A percentile compares a stretch with the other conserved stretches of the same genome.
Evolutionary conservation across 1,140 invertebrate genomes (phyloP).

Genomic region (Lordiphosa collinella): DNA sequence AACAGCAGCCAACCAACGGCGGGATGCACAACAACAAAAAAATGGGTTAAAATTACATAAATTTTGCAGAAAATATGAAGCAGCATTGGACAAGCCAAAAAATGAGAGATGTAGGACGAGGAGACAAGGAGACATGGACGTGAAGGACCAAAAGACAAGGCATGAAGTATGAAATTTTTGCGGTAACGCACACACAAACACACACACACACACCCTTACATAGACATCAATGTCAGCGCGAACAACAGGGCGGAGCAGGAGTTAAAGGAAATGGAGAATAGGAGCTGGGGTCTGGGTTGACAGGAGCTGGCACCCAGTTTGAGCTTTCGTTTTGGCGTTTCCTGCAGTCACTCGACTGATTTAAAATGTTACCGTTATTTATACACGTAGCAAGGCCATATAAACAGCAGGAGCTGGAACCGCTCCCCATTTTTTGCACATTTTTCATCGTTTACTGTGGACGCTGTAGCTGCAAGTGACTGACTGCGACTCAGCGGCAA

Average conservation of each 20-base stretch:
- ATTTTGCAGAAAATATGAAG: slow-evolving; percentile 73
- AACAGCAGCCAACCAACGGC: slow-evolving; percentile 26
- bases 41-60: slow-evolving; percentile 69
- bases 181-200: slow-evolving; percentile 40
- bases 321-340: slow-evolving; percentile 65
- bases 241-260: slow-evolving; percentile 26
- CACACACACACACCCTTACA: slow-evolving; percentile 10
- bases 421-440: slow-evolving; percentile 37
- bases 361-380: slow-evolving; percentile 78
- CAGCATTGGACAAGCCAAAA: slow-evolving; percentile 29
- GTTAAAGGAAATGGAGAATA: slow-evolving; percentile 41
- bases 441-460: slow-evolving; percentile 70
- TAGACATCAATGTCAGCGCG: slow-evolving; percentile 66
- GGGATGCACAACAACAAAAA: slow-evolving; percentile 32
- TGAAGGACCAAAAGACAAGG: slow-evolving; percentile 27
- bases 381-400: slow-evolving; percentile 69
- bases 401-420: slow-evolving; percentile 44
- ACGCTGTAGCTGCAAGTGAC: slow-evolving; percentile 63
- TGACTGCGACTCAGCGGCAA: slow-evolving; percentile 61
- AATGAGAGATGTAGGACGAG: slow-evolving; percentile 3
- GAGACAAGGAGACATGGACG: slow-evolving; percentile 33
- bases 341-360: slow-evolving; percentile 74
- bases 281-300: slow-evolving; percentile 31
- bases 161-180: slow-evolving; percentile 70
- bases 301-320: slow-evolving; percentile 61